Conservation (phyloP, 2,888 invertebrate genomes). For the Drosophila borealis region DNA sequence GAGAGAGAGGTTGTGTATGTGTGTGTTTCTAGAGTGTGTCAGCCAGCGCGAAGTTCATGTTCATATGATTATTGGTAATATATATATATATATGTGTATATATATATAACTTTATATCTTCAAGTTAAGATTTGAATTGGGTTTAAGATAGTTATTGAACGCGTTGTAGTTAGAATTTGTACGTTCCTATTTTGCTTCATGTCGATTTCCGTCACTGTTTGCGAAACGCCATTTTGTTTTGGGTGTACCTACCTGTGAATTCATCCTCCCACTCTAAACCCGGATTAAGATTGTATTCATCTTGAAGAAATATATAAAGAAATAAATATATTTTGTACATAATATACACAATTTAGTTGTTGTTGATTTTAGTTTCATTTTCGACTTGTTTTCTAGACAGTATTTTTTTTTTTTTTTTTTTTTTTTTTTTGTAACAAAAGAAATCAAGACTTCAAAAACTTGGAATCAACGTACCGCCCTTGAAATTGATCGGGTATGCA, state of each 20-base stretch:
- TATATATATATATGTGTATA: not conserved
- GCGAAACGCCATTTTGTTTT: constrained; percentile 54
- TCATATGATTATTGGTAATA: constrained; percentile 15
- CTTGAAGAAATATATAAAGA: constrained; percentile 89
- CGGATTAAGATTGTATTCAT: constrained; percentile 99
- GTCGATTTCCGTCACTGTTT: constrained; percentile 84
- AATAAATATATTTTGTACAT: constrained; percentile 80
- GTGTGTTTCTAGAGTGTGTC: constrained; percentile 36
- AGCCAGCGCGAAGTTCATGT: constrained; percentile 50
- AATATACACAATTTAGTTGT: constrained; percentile 57
- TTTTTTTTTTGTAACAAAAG: constrained; percentile 28
- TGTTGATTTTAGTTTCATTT: constrained; percentile 42
- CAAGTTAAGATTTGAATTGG: constrained; percentile 3
- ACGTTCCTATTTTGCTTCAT: constrained; percentile 85
- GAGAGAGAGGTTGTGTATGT: constrained; percentile 21
- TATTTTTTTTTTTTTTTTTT: not conserved
- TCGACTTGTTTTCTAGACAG: constrained; percentile 18
- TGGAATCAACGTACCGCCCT: constrained; percentile 49
- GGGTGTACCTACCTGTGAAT: constrained; percentile 96
- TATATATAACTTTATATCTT: constrained; percentile 1
- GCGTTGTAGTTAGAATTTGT: constrained; percentile 73
- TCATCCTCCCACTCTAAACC: constrained; percentile 99
- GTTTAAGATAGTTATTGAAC: constrained; percentile 13
- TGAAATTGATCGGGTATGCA: constrained; percentile 20
- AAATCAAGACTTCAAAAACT: constrained; percentile 22